Conservation (phyloP, 2,888 invertebrate species). For the Chaitophorus viminalis region DNA sequence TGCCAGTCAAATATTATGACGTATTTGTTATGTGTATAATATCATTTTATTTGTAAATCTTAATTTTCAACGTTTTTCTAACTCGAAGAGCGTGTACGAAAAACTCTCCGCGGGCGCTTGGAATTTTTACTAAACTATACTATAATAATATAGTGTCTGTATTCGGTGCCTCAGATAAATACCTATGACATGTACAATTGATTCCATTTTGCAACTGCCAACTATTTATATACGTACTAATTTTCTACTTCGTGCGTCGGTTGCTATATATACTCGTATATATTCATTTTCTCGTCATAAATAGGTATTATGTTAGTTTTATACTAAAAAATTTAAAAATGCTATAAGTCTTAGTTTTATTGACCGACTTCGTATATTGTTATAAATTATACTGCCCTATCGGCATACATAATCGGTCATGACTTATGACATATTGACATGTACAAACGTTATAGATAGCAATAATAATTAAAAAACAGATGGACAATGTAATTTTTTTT, state of each 20-base stretch:
- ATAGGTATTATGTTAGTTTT: background rate
- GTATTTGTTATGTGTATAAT: background rate
- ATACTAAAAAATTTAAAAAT: background rate
- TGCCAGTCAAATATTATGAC: background rate
- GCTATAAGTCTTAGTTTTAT: background rate
- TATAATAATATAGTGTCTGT: background rate
- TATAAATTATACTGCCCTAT: background rate
- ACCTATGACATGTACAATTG: background rate
- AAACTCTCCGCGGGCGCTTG: background rate
- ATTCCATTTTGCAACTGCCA: slow-evolving; percentile 36
- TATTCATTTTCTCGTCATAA: background rate
- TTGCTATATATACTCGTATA: too few relatives aligned
- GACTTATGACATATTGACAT: too few relatives aligned
- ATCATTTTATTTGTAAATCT: background rate
- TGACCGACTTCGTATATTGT: background rate
- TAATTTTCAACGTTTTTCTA: background rate
- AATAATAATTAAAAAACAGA: background rate
- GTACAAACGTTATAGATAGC: slow-evolving; percentile 11
- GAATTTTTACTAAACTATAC: background rate
- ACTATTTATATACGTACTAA: slow-evolving; percentile 17
- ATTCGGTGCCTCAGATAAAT: background rate
- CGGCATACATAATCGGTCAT: background rate
- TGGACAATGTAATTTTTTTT: slow-evolving; percentile 4
- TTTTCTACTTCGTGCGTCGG: slow-evolving; percentile 8
- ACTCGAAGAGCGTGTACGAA: background rate